Conservation (phyloP, 2,113 vertebrate genomes). For the Microtus montanus region DNA sequence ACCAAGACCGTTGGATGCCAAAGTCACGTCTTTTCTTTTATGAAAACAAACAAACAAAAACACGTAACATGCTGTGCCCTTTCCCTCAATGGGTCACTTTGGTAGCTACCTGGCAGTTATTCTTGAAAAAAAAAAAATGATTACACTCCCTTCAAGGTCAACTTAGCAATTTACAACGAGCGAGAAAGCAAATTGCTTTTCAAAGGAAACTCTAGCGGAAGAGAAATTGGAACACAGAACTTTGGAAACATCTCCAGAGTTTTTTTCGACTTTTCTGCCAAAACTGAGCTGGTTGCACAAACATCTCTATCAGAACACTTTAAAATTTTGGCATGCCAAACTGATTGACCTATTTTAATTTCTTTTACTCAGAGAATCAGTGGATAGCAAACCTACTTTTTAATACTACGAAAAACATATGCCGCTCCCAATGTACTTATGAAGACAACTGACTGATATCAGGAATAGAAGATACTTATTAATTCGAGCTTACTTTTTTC, state of each 20-base stretch:
- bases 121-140: not conserved
- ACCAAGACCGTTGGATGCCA: not conserved
- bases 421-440: not conserved
- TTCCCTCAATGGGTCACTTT: not conserved
- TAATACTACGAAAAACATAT: constrained; percentile 5
- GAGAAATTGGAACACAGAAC: constrained; percentile 44
- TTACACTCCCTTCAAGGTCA: constrained; percentile 38
- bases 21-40: constrained; percentile 41
- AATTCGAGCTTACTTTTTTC: not conserved
- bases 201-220: constrained; percentile 8
- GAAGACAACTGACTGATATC: not conserved
- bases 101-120: not conserved
- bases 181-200: constrained; percentile 33
- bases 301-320: constrained; percentile 40
- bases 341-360: not conserved
- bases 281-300: not conserved
- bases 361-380: constrained; percentile 29
- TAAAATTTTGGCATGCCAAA: not conserved
- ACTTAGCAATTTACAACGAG: constrained; percentile 52
- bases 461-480: constrained; percentile 23
- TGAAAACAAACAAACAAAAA: constrained; percentile 3
- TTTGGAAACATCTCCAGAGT: constrained; percentile 24
- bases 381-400: not conserved
- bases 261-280: constrained; percentile 34
- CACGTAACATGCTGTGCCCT: not conserved